A percentile compares a stretch with the other conserved stretches of the same genome.
Conservation (phyloP, 2,888 invertebrate species). For the Clanis bilineata region DNA sequence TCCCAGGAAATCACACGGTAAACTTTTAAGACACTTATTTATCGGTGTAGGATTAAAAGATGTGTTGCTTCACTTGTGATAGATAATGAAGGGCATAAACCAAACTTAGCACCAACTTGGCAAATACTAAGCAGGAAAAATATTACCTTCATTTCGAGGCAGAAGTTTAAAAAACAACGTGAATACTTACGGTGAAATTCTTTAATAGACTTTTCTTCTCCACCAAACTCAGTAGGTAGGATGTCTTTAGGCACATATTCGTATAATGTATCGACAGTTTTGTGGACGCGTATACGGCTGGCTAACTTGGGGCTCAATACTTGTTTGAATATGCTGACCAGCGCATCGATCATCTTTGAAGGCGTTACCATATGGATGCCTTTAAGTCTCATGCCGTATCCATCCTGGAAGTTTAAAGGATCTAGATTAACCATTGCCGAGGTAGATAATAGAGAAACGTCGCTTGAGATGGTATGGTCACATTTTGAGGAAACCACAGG, state of each 20-base stretch:
- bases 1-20: too few species aligned
- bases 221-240: constrained; percentile 51
- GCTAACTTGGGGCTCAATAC: constrained; percentile 29
- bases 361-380: constrained; percentile 60
- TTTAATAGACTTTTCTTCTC: constrained; percentile 32
- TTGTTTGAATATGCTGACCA: constrained; percentile 56
- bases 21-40: too few species aligned
- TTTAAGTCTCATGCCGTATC: constrained; percentile 55
- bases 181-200: constrained; percentile 31
- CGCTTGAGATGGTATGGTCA: too few species aligned
- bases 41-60: too few species aligned
- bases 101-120: too few species aligned
- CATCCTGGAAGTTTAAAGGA: constrained; percentile 44
- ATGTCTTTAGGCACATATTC: constrained; percentile 38
- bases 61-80: too few species aligned
- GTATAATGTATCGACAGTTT: constrained; percentile 32
- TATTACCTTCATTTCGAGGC: too few species aligned
- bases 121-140: too few species aligned
- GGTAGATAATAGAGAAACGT: too few species aligned
- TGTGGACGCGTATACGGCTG: constrained; percentile 24
- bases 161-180: background rate
- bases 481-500: too few species aligned
- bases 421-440: too few species aligned
- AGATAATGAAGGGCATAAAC: too few species aligned
- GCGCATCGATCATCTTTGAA: constrained; percentile 56